phyloP scores from a whole-genome alignment of 2,888 invertebrate genomes.

The Petrolisthes manimaculis region DNA sequence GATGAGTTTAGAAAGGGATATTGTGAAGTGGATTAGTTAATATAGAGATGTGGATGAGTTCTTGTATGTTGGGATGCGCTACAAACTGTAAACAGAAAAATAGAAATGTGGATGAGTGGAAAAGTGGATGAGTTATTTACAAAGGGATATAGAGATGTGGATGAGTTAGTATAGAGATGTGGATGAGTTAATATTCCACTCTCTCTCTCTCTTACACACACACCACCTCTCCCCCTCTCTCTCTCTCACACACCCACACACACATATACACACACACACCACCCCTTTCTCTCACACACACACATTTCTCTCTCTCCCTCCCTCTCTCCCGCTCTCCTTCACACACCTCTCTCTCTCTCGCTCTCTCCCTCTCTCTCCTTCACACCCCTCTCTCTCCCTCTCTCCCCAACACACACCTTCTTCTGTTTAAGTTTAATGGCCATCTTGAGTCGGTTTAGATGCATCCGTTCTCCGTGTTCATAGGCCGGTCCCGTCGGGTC shows the following conservation, averaged over 20 bases:
- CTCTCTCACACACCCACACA: too few species aligned
- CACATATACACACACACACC: too few species aligned
- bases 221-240: too few species aligned
- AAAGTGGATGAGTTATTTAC: not conserved
- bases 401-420: conserved; percentile 80
- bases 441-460: conserved; percentile 92
- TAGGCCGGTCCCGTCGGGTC: conserved; percentile 91
- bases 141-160: not conserved
- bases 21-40: too few species aligned
- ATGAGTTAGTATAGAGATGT: conserved; percentile 75
- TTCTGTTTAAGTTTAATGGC: conserved; percentile 97
- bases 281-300: not conserved
- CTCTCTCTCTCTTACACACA: too few species aligned
- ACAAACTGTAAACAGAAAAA: too few species aligned
- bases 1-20: too few species aligned
- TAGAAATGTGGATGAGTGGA: not conserved
- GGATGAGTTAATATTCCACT: too few species aligned
- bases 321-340: not conserved
- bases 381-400: not conserved
- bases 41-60: too few species aligned
- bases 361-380: not conserved
- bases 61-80: too few species aligned
- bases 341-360: conserved; percentile 75
- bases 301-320: conserved; percentile 1
- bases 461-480: conserved; percentile 92